A percentile compares a stretch with the other conserved stretches of the same genome.
Conservation (phyloP, 2,797 vertebrate species). For the Novumbra hubbsi region DNA sequence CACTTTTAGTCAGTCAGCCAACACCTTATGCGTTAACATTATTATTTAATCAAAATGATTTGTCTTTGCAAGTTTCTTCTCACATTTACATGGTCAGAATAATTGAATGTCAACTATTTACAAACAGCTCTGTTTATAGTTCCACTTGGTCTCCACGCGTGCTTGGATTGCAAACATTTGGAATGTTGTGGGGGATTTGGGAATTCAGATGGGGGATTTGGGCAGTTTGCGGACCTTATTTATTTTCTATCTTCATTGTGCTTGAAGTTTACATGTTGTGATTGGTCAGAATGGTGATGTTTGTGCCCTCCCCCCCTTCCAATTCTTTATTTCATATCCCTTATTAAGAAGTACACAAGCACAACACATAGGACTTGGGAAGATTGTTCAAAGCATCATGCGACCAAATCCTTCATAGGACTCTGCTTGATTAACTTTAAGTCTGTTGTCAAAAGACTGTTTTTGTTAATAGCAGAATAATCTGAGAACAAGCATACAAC, state of each 20-base stretch:
- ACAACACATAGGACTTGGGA: neutral
- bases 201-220: no score
- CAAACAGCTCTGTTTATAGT: no score
- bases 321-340: neutral
- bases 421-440: constrained; percentile 30
- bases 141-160: no score
- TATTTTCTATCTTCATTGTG: no score
- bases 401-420: no score
- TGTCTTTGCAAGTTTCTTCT: neutral
- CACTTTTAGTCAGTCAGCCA: constrained; percentile 19
- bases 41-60: constrained; percentile 21
- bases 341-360: neutral
- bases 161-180: no score
- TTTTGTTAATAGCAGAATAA: constrained; percentile 37
- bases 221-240: no score
- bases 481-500: constrained; percentile 26
- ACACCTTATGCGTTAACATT: constrained; percentile 26
- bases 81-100: neutral
- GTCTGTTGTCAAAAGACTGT: constrained; percentile 31
- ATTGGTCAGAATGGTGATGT: no score
- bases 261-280: no score
- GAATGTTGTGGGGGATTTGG: no score
- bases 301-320: no score
- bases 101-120: neutral
- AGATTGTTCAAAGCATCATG: no score